Conservation (phyloP, 2,888 invertebrate species). For the Apodemia duryi region DNA sequence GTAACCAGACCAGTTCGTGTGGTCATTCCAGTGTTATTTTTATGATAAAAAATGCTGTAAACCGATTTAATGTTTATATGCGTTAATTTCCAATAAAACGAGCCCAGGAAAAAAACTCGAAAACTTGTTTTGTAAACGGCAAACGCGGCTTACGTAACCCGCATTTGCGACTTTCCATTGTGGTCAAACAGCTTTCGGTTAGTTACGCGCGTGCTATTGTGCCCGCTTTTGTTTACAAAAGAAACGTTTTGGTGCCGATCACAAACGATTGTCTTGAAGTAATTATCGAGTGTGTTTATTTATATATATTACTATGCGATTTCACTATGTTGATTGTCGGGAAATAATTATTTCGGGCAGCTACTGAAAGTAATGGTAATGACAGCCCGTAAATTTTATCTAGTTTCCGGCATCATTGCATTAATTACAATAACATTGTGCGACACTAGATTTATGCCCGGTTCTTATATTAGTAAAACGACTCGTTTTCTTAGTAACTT, state of each 20-base stretch:
- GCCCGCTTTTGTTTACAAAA: conserved; percentile 46
- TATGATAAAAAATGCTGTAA: background rate
- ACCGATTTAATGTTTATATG: background rate
- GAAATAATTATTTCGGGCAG: background rate
- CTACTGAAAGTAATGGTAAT: background rate
- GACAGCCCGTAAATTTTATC: background rate
- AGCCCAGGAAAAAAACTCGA: conserved; percentile 21
- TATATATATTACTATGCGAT: background rate
- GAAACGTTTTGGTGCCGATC: conserved; percentile 41
- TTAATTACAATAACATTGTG: no score
- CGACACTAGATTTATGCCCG: no score
- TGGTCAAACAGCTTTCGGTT: conserved; percentile 61
- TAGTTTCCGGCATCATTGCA: no score
- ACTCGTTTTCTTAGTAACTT: no score
- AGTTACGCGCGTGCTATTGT: conserved; percentile 55
- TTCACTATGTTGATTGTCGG: background rate
- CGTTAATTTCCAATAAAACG: conserved; percentile 10
- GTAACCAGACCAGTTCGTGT: background rate
- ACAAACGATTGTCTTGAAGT: conserved; percentile 29
- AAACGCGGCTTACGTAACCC: conserved; percentile 56
- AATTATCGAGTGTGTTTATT: background rate
- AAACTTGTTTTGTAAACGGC: conserved; percentile 56
- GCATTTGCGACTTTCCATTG: conserved; percentile 63
- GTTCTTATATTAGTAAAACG: no score
- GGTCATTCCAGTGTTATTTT: background rate